phyloP scores from a whole-genome alignment of 2,888 invertebrate genomes.

The Papilio protenor region DNA sequence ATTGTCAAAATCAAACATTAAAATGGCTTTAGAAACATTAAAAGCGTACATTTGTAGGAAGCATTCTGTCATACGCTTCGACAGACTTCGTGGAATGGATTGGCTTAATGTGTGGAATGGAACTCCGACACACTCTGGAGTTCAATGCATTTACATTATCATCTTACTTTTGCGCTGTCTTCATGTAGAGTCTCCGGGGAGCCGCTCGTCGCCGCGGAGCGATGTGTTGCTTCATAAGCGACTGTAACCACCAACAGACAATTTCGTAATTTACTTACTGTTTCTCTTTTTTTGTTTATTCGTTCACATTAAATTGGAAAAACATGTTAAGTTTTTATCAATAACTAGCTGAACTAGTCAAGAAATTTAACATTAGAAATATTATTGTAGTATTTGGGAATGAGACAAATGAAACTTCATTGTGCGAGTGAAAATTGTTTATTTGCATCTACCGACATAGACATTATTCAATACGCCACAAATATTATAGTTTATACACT shows the following conservation, averaged over 20 bases:
- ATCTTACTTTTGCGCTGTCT: conserved; percentile 62
- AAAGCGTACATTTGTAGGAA: conserved; percentile 52
- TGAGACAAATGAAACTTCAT: too few relatives aligned
- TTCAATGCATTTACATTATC: conserved; percentile 67
- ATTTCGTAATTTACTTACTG: conserved; percentile 30
- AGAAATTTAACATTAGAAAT: neutral
- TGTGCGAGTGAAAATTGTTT: too few relatives aligned
- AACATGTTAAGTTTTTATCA: conserved; percentile 30
- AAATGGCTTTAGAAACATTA: conserved; percentile 43
- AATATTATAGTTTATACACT: too few relatives aligned
- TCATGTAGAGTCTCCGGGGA: conserved; percentile 57
- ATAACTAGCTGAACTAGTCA: neutral
- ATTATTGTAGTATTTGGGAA: too few relatives aligned
- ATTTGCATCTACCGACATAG: too few relatives aligned
- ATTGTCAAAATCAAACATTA: conserved; percentile 36
- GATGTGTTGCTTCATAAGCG: conserved; percentile 50
- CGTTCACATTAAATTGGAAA: conserved; percentile 32
- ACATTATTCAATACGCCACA: too few relatives aligned
- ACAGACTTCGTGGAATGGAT: conserved; percentile 54
- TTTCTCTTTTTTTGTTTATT: neutral
- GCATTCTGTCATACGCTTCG: conserved; percentile 58
- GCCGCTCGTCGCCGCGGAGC: conserved; percentile 50
- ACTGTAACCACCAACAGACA: conserved; percentile 32
- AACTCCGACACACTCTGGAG: conserved; percentile 56
- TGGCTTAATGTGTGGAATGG: conserved; percentile 56